phyloP scores from a whole-genome alignment of 2,797 vertebrate genomes.

The Acrossocheilus fasciatus region DNA sequence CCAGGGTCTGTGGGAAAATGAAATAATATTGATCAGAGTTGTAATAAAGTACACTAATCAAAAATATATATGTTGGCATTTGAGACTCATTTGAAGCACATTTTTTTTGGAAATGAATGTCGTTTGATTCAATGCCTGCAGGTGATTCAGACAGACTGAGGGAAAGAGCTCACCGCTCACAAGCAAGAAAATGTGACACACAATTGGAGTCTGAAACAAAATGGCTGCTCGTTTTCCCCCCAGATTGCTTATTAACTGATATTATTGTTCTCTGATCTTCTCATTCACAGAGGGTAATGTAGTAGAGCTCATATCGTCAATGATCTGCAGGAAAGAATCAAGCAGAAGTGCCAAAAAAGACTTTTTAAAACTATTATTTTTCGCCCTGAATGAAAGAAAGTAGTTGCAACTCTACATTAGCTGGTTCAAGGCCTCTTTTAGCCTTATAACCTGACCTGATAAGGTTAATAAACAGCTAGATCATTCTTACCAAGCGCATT shows the following conservation, averaged over 20 bases:
- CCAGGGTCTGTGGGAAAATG: constrained; percentile 82
- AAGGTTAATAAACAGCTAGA: not conserved
- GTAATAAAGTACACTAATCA: constrained; percentile 39
- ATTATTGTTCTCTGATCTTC: constrained; percentile 20
- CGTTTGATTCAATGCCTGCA: not conserved
- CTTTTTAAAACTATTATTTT: not conserved
- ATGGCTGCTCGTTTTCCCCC: not conserved
- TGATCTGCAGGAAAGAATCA: not conserved
- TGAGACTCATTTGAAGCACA: constrained; percentile 19
- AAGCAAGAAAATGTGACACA: constrained; percentile 17
- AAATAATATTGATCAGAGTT: constrained; percentile 43
- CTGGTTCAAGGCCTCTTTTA: not conserved
- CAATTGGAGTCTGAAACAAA: constrained; percentile 10
- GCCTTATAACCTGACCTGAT: not conserved
- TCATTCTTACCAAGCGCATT: not conserved
- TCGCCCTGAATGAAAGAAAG: not conserved
- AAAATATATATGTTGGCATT: not conserved
- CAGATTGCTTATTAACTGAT: constrained; percentile 19
- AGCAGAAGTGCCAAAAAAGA: not conserved
- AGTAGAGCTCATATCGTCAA: not conserved
- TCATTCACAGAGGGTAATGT: constrained; percentile 7
- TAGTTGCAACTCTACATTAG: not conserved
- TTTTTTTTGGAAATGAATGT: constrained; percentile 1
- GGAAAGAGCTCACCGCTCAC: not conserved
- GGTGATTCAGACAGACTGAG: not conserved